Base-by-base conservation (phyloP, 2,888 invertebrate species). In the Lasioglossum malachurum region DNA sequence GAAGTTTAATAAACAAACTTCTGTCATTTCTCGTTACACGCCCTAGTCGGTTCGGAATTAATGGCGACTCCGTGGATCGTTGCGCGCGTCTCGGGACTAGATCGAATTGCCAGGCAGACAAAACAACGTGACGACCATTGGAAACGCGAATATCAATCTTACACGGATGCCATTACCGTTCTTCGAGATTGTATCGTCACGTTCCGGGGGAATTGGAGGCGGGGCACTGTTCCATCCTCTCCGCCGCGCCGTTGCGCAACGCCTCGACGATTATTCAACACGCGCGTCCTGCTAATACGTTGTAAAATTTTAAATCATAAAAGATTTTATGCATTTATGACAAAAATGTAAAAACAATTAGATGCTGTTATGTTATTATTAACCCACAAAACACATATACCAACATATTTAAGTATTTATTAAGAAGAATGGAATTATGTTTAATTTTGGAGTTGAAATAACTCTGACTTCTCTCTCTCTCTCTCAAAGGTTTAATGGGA, bases 1-100 rank as follows among this genome's bases (percentile, higher is more conserved):
- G 35, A 46, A 75, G 35, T 82, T 82, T 82, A 72, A 83, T 82
- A 83, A 82, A 75, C 64, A 73, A 82, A 82, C 82, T 76, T 82
- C 41, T 31, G 35, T 16, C 31, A 41, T 73, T 69, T 60, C 16
- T 8, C 16, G n/a, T 53, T 73, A 31, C 35, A 72, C 16, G 64
- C 31, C 16, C 16, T 16, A 53, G 44, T 57, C 46, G n/a, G 8
- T 41, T 76, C 53, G 19, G 44, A 76, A 76, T 82, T 77, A 64
- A 71, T 60, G 75, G 64, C 12, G 38, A 73, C 7, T 16, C 41
- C 35, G 16, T 19, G n/a, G 44, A 53, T 49, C 12, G 27, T 44
- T 69, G 69, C n/a, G n/a, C 69, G 35, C 1, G 31, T 16, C 16
- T 16, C 10, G 44, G 7, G 53, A 16, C 19, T 38, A 35, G 74